Evolutionary conservation across 2,888 invertebrate genomes (phyloP), one percentile per base, ranked within the genome.

Genomic region (Kuschelorhynchus macadamiae): DNA sequence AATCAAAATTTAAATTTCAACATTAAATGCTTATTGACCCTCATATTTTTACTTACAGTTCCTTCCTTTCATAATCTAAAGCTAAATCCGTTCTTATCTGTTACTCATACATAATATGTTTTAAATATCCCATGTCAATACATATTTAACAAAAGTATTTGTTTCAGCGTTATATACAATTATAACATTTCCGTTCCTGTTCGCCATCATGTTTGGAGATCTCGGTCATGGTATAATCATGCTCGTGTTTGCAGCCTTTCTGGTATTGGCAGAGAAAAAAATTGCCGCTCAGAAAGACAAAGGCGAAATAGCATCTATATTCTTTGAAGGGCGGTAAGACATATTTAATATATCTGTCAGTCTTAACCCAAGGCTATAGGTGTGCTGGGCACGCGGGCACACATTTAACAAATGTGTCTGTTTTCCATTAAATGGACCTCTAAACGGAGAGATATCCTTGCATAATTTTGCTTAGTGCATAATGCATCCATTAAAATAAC

Each of bases 161-260:
- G 67, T 78, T 81, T 60, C 70, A 82, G 83, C 82, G 11, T 72
- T 83, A 20, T 84, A 84, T 71, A 82, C 83, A 14, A 90, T 94
- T 79, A 92, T 97, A 71, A 95, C 96, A 0, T 97, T 97, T 85
- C 97, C 97, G 9, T 97, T 97, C 86, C 84, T 97, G 42, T 97
- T 97, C 85, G 95, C 94, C 49, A 90, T 97, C 77, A 98, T 98
- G 97, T 98, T 97, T 83, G 97, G 97, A 12, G 97, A 97, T 82
- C 85, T 91, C 78, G 97, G 97, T 9, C 97, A 97, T 83, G 97
- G 95, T 1, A 41, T 91, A 9, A 90, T 98, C 71, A 89, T 98
- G 90, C 85, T 92, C 1, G 71, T 91, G 11, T 94, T 95, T 80
- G 96, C 91, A 0, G 83, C 86, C 0, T 95, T 89, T 88, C 91